Conservation (phyloP, 53 echinoderm and acorn worm species). For the Pentamera pediparva region DNA sequence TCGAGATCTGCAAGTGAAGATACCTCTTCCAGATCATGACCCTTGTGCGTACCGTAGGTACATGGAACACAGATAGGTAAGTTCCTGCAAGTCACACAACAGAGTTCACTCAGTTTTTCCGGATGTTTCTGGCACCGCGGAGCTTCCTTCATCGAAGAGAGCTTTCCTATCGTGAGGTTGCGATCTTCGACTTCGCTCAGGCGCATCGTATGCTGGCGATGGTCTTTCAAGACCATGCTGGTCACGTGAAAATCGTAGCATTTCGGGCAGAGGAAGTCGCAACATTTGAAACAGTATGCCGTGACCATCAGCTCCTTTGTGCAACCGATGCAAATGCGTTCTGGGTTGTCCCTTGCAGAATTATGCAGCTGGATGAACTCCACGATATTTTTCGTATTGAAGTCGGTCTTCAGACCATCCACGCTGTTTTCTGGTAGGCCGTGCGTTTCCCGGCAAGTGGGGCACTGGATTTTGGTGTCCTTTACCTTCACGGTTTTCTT, state of each 20-base stretch:
- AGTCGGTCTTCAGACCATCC: neutral
- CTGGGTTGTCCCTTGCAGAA: too few species aligned
- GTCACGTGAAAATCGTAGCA: neutral
- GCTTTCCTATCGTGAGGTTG: neutral
- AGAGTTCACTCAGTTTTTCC: neutral
- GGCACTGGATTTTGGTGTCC: neutral
- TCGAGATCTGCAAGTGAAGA: neutral
- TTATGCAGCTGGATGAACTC: neutral
- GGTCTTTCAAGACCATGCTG: neutral
- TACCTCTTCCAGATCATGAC: conserved; percentile 14
- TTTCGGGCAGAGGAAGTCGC: neutral
- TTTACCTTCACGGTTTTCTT: neutral
- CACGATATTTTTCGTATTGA: neutral
- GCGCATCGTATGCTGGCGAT: neutral
- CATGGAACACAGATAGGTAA: conserved; percentile 7
- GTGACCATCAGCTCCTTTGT: neutral
- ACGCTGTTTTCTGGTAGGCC: too few species aligned
- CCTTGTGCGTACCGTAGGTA: conserved; percentile 11
- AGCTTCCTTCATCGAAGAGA: conserved; percentile 4
- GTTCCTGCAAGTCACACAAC: neutral
- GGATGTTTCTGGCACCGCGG: conserved; percentile 2
- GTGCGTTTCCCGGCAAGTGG: neutral
- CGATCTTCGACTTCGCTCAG: neutral
- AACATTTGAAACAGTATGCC: neutral
- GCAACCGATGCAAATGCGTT: too few species aligned